phyloP scores from a whole-genome alignment of 1,140 invertebrate genomes.

The Alviniconcha marisindica region DNA sequence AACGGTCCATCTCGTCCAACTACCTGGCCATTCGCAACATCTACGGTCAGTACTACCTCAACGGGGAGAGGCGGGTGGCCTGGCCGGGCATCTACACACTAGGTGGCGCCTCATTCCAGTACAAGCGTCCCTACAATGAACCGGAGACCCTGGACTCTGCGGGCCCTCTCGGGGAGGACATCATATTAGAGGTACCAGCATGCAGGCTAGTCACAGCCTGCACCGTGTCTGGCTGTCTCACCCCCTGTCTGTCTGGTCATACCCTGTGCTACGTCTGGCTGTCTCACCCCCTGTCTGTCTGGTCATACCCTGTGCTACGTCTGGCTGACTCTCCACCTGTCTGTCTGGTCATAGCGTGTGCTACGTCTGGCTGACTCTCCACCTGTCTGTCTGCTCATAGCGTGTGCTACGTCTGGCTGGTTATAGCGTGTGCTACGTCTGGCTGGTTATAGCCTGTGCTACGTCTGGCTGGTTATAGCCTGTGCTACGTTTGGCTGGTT shows the following conservation, averaged over 20 bases:
- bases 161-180: slow-evolving; percentile 79
- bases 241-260: background rate
- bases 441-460: no score
- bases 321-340: no score
- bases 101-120: slow-evolving; percentile 75
- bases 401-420: no score
- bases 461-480: no score
- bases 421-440: no score
- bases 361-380: no score
- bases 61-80: slow-evolving; percentile 65
- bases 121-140: slow-evolving; percentile 75
- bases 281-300: background rate
- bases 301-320: no score
- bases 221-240: background rate
- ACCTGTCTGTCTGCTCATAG: no score
- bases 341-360: no score
- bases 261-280: background rate
- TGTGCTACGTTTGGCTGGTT: no score
- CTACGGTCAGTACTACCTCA: slow-evolving; percentile 68
- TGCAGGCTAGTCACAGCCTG: background rate
- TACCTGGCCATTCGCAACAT: slow-evolving; percentile 66
- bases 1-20: slow-evolving; percentile 62
- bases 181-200: slow-evolving; percentile 79
- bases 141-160: slow-evolving; percentile 78
- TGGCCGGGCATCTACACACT: slow-evolving; percentile 68